phyloP scores from a whole-genome alignment of 2,113 vertebrate genomes.

The Montifringilla adamsi region DNA sequence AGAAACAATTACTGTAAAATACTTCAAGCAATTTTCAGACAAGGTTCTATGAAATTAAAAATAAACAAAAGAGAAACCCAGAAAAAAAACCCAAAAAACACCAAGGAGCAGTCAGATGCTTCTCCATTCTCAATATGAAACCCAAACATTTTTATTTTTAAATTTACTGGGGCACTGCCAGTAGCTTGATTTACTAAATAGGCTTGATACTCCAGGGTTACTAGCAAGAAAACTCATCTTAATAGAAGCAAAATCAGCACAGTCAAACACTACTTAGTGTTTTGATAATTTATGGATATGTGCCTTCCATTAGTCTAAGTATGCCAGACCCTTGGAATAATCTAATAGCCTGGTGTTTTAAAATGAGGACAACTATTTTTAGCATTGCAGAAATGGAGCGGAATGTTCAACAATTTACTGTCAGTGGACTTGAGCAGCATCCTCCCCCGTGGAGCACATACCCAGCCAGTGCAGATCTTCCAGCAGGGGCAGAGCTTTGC shows the following conservation, averaged over 20 bases:
- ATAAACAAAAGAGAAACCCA: background rate
- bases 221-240: constrained; percentile 4
- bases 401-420: constrained; percentile 38
- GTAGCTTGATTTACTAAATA: background rate
- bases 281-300: constrained; percentile 55
- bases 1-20: background rate
- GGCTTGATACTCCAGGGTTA: background rate
- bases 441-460: background rate
- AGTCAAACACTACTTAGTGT: constrained; percentile 3
- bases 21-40: background rate
- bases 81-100: background rate
- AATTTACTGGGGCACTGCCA: background rate
- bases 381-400: constrained; percentile 42
- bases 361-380: constrained; percentile 62
- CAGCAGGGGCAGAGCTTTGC: background rate
- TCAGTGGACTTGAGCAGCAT: background rate
- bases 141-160: background rate
- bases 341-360: constrained; percentile 37
- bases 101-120: background rate
- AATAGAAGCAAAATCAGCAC: background rate
- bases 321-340: constrained; percentile 38
- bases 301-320: constrained; percentile 19
- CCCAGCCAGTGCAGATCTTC: background rate
- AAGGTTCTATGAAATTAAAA: background rate
- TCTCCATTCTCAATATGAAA: background rate